Base-by-base conservation (phyloP, 1,140 invertebrate genomes). In the Papilio aristodemus region DNA sequence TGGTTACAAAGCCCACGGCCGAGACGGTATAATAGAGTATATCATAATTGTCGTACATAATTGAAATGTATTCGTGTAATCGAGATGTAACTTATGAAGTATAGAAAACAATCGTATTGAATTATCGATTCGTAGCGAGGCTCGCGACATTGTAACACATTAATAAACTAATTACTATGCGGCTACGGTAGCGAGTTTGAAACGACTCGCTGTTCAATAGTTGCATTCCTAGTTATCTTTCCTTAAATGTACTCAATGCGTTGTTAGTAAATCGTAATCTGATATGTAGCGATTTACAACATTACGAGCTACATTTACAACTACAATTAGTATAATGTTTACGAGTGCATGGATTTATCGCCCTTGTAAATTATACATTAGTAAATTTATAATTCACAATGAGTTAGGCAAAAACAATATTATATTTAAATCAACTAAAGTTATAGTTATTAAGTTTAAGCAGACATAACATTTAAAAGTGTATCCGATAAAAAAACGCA, bases 91-190 rank as follows among this genome's bases (percentile, higher is more conserved):
- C 25, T 66, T 25, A 41, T 63, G 3, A 66, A 66, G 7, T 50
- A 14, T 41, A 50, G 43, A 36, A 43, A 64, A 64, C 22, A 27
- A 64, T 17, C 38, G 37, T 25, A 50, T 66, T 32, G 43, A 17
- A 66, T 66, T 37, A 66, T 36, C 27, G n/a, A 66, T 66, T 36
- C n/a, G 25, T 36, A 13, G 25, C 63, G n/a, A 50, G 41, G 41
- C 63, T 50, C 41, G n/a, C 25, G n/a, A 46, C 63, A 46, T 50
- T 50, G 41, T 66, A 46, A 66, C 41, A 66, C 63, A 66, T 66
- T 50, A 36, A 66, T 66, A 66, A 50, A 66, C 63, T 66, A 66
- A 66, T 66, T 66, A 66, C n/a, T 66, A 66, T 66, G 63, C 63
- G 13, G 43, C 41, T 4, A 19, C 63, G 27, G 63, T 50, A 46